A percentile compares a stretch with the other conserved stretches of the same genome.
phyloP scores from a whole-genome alignment of 2,888 invertebrate genomes.

The Hypsopygia costalis region DNA sequence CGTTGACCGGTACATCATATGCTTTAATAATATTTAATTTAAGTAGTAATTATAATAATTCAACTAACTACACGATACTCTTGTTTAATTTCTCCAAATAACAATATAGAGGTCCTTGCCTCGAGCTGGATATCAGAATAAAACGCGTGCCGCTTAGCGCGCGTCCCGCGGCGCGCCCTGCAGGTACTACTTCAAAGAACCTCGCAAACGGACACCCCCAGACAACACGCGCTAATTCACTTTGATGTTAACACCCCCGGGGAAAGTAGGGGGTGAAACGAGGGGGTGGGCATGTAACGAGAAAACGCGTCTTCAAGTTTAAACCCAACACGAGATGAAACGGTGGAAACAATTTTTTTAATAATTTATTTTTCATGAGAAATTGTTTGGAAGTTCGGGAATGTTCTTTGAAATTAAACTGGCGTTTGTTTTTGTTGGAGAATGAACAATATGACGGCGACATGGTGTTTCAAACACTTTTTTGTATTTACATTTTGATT shows the following conservation, averaged over 20 bases:
- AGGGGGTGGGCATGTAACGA: slow-evolving; percentile 38
- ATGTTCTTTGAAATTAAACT: slow-evolving; percentile 16
- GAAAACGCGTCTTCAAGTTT: slow-evolving; percentile 73
- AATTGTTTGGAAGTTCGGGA: slow-evolving; percentile 49
- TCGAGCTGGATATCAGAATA: slow-evolving; percentile 44
- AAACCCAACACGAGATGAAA: slow-evolving; percentile 60
- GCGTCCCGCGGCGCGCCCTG: slow-evolving; percentile 57
- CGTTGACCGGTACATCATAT: no score
- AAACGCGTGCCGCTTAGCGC: slow-evolving; percentile 54
- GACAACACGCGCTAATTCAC: slow-evolving; percentile 79
- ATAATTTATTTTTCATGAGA: slow-evolving; percentile 51
- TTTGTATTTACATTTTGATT: no score
- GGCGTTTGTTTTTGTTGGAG: slow-evolving; percentile 4
- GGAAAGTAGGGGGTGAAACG: slow-evolving; percentile 29
- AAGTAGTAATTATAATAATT: no score
- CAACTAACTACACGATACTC: background rate
- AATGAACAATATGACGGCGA: slow-evolving; percentile 6
- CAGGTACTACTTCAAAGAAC: slow-evolving; percentile 74
- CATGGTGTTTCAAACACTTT: no score
- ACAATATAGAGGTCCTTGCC: background rate
- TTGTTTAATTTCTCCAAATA: background rate
- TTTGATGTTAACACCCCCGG: slow-evolving; percentile 62
- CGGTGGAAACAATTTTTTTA: slow-evolving; percentile 56
- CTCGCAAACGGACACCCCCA: slow-evolving; percentile 74
- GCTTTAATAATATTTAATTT: no score